These are phyloP conservation scores for Notodonta dromedarius DNA, from an alignment of 2,888 invertebrate genomes.

Conservation along the genomic window DNA sequence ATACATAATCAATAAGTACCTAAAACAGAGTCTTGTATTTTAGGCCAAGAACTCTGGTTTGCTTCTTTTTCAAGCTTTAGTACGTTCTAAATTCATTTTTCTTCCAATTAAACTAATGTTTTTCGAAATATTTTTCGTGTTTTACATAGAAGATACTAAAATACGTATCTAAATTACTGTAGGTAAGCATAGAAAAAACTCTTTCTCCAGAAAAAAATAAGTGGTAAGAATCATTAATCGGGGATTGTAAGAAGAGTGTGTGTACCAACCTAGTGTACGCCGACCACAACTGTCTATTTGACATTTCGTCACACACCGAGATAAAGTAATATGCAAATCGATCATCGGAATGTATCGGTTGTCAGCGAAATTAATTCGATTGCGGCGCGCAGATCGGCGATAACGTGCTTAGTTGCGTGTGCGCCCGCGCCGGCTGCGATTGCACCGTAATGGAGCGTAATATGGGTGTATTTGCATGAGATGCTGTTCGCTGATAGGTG, in stretches of 20 bases:
- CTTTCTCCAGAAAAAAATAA: no score
- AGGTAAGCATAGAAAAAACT: no score
- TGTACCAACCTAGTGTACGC: not conserved
- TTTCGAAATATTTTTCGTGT: no score
- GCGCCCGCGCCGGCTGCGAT: not conserved
- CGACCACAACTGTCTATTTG: slow-evolving; percentile 12
- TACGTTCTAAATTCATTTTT: no score
- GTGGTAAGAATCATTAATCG: not conserved
- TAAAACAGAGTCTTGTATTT: no score
- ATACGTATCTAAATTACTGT: no score
- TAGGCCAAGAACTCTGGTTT: no score
- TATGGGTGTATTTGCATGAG: slow-evolving; percentile 5
- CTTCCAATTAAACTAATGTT: no score
- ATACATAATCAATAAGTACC: no score
- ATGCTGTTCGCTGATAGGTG: slow-evolving; percentile 4
- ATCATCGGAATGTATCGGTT: slow-evolving; percentile 29
- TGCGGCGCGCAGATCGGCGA: slow-evolving; percentile 30
- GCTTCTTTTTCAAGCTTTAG: no score
- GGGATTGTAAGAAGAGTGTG: not conserved
- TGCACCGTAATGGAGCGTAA: not conserved
- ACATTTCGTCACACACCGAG: slow-evolving; percentile 37
- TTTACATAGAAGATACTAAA: no score
- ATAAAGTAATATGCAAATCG: slow-evolving; percentile 37
- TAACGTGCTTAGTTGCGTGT: slow-evolving; percentile 19
- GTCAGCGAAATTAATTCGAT: slow-evolving; percentile 37